phyloP scores from a whole-genome alignment of 1,140 invertebrate species.

The Drosophila ercepeae region DNA sequence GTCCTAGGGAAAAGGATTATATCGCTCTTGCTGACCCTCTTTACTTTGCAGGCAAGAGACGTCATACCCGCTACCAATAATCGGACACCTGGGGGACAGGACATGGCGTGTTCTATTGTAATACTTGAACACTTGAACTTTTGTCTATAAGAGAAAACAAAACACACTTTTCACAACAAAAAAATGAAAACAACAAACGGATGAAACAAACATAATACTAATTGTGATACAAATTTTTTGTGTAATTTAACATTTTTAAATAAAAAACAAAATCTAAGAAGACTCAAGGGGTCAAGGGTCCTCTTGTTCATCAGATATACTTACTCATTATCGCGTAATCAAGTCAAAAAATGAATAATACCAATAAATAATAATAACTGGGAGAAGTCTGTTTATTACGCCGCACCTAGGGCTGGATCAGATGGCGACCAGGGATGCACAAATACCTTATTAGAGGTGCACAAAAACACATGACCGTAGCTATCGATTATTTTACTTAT shows the following conservation, averaged over 20 bases:
- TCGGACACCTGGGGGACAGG: slow-evolving; percentile 16
- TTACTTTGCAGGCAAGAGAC: slow-evolving; percentile 44
- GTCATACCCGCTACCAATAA: slow-evolving; percentile 37
- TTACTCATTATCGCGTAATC: neutral
- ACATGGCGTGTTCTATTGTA: slow-evolving; percentile 39
- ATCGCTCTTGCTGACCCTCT: neutral
- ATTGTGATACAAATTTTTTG: slow-evolving; percentile 78
- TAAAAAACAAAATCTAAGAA: slow-evolving; percentile 56
- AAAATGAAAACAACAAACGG: slow-evolving; percentile 46
- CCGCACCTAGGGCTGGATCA: slow-evolving; percentile 2
- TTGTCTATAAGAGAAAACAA: neutral
- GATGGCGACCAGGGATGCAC: neutral
- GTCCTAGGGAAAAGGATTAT: slow-evolving; percentile 51
- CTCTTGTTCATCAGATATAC: neutral
- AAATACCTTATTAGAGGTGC: neutral
- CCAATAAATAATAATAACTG: neutral
- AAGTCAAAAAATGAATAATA: neutral
- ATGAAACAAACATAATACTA: slow-evolving; percentile 74
- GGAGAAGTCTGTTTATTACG: neutral
- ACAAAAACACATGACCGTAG: too few relatives aligned
- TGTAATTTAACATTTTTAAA: slow-evolving; percentile 79
- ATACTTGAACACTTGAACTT: slow-evolving; percentile 39
- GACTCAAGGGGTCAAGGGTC: neutral
- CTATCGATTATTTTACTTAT: neutral
- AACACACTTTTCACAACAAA: slow-evolving; percentile 61